Percentiles rank a stretch among this genome's conserved stretches.
These are phyloP conservation scores for Myathropa florea DNA, from an alignment of 2,888 invertebrate species.

Conservation along the genomic window DNA sequence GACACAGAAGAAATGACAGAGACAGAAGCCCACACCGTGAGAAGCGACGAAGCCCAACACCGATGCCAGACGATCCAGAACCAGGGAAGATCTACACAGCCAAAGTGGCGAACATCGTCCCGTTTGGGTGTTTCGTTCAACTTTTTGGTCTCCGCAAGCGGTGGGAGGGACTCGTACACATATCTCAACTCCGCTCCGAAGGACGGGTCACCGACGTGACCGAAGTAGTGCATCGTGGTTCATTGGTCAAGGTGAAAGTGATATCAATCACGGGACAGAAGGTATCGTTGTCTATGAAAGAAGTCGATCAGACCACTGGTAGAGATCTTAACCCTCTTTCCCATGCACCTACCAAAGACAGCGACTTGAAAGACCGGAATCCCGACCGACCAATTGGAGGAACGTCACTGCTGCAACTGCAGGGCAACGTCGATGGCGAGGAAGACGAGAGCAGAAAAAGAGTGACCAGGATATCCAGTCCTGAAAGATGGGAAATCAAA, in stretches of 20 bases:
- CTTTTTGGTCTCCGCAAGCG: slow-evolving; percentile 93
- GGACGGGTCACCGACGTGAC: slow-evolving; percentile 96
- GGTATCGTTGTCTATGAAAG: slow-evolving; percentile 97
- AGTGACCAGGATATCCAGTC: slow-evolving; percentile 95
- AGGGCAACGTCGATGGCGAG: slow-evolving; percentile 86
- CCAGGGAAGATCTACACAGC: slow-evolving; percentile 94
- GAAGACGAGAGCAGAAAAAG: slow-evolving; percentile 91
- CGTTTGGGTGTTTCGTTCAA: slow-evolving; percentile 99
- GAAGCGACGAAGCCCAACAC: slow-evolving; percentile 76
- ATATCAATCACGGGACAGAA: slow-evolving; percentile 96
- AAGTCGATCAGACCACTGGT: slow-evolving; percentile 97
- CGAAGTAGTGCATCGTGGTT: slow-evolving; percentile 95
- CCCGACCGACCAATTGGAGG: slow-evolving; percentile 92
- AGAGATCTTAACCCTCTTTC: slow-evolving; percentile 95
- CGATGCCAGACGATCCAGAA: slow-evolving; percentile 87
- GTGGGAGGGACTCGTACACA: slow-evolving; percentile 98
- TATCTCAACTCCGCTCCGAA: slow-evolving; percentile 95
- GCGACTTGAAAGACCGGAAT: slow-evolving; percentile 85
- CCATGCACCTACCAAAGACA: slow-evolving; percentile 84
- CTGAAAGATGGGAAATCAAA: slow-evolving; percentile 98
- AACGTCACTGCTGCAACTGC: slow-evolving; percentile 82
- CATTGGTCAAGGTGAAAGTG: slow-evolving; percentile 95
- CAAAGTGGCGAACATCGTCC: slow-evolving; percentile 96
- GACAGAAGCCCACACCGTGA: slow-evolving; percentile 71
- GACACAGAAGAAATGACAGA: slow-evolving; percentile 81